phyloP scores from a whole-genome alignment of 2,888 invertebrate species.

The Amblyjoppa fuscipennis region DNA sequence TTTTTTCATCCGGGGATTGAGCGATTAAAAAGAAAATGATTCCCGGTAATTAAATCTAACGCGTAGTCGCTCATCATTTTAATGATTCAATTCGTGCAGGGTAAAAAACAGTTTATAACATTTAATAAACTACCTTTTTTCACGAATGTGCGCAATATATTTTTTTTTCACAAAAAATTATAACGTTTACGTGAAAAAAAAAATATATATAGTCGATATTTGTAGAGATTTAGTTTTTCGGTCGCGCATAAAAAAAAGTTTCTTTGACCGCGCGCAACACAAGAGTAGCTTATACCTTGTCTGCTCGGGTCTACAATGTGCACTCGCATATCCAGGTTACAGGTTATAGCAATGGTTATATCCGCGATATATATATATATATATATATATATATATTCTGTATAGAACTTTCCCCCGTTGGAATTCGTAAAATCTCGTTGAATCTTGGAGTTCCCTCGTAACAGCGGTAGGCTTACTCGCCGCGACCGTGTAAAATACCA shows the following conservation, averaged over 20 bases:
- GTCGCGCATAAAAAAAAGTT: no score
- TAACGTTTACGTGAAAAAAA: neutral
- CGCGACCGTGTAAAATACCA: slow-evolving; percentile 20
- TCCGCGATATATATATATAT: slow-evolving; percentile 18
- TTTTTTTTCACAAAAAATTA: neutral
- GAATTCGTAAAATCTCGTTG: slow-evolving; percentile 81
- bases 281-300: neutral
- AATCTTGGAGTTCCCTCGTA: slow-evolving; percentile 74
- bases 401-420: slow-evolving; percentile 78
- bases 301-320: no score
- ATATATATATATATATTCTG: neutral
- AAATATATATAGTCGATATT: no score
- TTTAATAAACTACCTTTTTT: no score
- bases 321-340: no score
- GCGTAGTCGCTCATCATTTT: neutral
- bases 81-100: neutral
- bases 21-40: neutral
- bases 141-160: neutral
- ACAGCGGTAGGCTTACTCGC: slow-evolving; percentile 66
- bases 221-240: no score
- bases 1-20: slow-evolving; percentile 1
- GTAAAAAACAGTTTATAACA: no score
- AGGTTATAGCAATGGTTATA: slow-evolving; percentile 11
- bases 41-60: neutral
- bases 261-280: neutral